Percentiles rank a stretch among this genome's conserved stretches.
Evolutionary conservation across 2,797 vertebrate species (phyloP).

Genomic region (Fundulus diaphanus): DNA sequence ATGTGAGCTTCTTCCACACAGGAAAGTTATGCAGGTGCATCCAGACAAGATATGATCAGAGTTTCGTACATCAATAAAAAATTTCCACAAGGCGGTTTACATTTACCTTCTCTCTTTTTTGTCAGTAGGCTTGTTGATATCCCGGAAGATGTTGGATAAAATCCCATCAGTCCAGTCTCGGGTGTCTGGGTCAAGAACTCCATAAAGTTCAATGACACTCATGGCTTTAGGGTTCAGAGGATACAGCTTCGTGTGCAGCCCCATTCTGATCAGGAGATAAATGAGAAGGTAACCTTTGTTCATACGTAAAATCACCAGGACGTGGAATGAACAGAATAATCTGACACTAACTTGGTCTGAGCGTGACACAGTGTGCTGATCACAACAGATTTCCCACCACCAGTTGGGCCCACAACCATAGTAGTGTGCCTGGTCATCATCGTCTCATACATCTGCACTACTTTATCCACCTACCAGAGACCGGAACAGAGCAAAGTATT

Average conservation of each 20-base stretch:
- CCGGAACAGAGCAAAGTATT: background rate
- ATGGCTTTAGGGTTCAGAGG: conserved; percentile 94
- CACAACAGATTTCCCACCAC: conserved; percentile 96
- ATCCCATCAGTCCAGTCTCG: conserved; percentile 98
- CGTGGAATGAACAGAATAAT: background rate
- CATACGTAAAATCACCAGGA: conserved; percentile 6
- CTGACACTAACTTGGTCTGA: conserved; percentile 89
- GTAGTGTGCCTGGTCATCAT: conserved; percentile 98
- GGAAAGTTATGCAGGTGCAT: too few relatives aligned
- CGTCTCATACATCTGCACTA: conserved; percentile 97
- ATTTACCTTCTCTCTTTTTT: conserved; percentile 91
- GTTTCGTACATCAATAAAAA: too few relatives aligned
- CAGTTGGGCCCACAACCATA: conserved; percentile 96
- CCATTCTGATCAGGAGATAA: conserved; percentile 80
- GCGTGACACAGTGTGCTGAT: conserved; percentile 94
- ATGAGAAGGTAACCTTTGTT: conserved; percentile 14
- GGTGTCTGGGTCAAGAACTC: conserved; percentile 91
- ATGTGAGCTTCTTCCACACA: too few relatives aligned
- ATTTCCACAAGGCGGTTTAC: background rate
- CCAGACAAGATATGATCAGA: too few relatives aligned
- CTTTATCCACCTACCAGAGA: conserved; percentile 91
- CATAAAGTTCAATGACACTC: conserved; percentile 95
- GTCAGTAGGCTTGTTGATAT: conserved; percentile 94
- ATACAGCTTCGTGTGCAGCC: conserved; percentile 89
- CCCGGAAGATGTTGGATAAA: conserved; percentile 96